Evolutionary conservation across 2,797 vertebrate genomes (phyloP).

Genomic region (Amazonetta brasiliensis): DNA sequence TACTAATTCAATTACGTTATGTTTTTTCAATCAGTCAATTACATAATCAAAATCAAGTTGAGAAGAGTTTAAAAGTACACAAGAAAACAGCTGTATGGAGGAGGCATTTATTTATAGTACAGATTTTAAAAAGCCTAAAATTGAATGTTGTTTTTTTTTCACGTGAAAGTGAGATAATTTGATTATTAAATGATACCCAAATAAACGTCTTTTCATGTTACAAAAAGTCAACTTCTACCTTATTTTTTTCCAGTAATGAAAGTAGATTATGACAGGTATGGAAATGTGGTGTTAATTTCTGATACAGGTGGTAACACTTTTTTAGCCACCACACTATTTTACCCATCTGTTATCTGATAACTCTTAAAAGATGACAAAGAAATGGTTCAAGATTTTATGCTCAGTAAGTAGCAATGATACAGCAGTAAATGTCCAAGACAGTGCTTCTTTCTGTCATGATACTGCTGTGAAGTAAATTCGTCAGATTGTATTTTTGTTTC

Average conservation of each 20-base stretch:
- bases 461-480: not conserved
- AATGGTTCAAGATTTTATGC: not conserved
- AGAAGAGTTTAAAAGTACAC: not conserved
- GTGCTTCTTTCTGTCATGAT: not conserved
- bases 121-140: not conserved
- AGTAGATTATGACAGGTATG: not conserved
- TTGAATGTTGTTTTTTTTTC: not conserved
- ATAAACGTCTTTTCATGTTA: not conserved
- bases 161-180: not conserved
- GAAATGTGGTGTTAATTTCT: not conserved
- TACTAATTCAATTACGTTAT: conserved; percentile 17
- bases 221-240: not conserved
- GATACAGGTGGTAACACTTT: not conserved
- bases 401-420: not conserved
- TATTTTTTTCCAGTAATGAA: not conserved
- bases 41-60: conserved; percentile 31
- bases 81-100: not conserved
- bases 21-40: conserved; percentile 21
- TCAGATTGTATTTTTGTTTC: not conserved
- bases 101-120: not conserved
- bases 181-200: not conserved
- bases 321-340: not conserved
- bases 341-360: not conserved
- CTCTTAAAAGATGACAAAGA: not conserved
- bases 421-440: not conserved